phyloP scores from a whole-genome alignment of 2,797 vertebrate genomes.

The Lateolabrax maculatus region DNA sequence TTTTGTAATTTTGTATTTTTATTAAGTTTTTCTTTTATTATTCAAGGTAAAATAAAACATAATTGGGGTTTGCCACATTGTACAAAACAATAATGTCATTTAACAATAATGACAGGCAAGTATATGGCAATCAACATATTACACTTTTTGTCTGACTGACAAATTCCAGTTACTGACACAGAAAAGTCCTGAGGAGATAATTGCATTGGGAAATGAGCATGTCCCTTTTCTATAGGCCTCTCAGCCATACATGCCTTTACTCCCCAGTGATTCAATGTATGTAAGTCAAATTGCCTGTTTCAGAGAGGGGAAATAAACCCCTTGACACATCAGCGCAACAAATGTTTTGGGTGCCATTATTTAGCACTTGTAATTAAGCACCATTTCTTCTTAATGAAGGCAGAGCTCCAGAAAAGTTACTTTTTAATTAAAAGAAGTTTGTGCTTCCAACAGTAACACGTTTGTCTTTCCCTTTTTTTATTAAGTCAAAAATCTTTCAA shows the following conservation, averaged over 20 bases:
- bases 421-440: slow-evolving; percentile 76
- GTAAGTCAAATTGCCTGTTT: slow-evolving; percentile 28
- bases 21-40: not conserved
- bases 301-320: not conserved
- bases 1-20: too few relatives aligned
- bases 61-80: not conserved
- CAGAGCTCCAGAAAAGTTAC: slow-evolving; percentile 65
- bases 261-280: not conserved
- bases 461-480: slow-evolving; percentile 52
- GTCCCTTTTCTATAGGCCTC: slow-evolving; percentile 1
- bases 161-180: not conserved
- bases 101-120: not conserved
- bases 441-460: slow-evolving; percentile 47
- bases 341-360: slow-evolving; percentile 53
- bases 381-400: slow-evolving; percentile 67
- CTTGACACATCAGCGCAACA: slow-evolving; percentile 38
- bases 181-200: not conserved
- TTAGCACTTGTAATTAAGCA: slow-evolving; percentile 62
- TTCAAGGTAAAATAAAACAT: not conserved
- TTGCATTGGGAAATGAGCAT: not conserved
- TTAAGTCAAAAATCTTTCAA: slow-evolving; percentile 67
- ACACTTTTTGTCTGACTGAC: slow-evolving; percentile 3
- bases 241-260: not conserved
- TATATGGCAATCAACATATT: not conserved
- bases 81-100: not conserved